Evolutionary conservation across 2,113 vertebrate genomes (phyloP).

Genomic region (Aspiorhynchus laticeps): DNA sequence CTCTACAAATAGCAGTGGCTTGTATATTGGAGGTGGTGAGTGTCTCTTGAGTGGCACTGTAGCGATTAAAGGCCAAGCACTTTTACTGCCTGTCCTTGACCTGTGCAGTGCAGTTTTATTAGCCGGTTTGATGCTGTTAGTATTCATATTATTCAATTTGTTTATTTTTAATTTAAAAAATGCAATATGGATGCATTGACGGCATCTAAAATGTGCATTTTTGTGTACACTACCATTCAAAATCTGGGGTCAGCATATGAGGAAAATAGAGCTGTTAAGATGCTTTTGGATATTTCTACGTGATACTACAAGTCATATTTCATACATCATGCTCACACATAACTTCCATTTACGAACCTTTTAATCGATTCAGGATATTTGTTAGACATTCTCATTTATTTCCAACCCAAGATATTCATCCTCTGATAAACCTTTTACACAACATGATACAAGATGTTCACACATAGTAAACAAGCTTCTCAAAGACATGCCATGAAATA

Average conservation of each 20-base stretch:
- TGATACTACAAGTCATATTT: not conserved
- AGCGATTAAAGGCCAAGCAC: not conserved
- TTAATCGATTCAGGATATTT: not conserved
- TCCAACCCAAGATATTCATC: not conserved
- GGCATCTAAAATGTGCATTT: not conserved
- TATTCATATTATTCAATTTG: not conserved
- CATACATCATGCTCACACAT: not conserved
- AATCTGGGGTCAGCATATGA: not conserved
- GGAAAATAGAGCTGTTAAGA: not conserved
- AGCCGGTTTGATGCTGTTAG: too few species aligned
- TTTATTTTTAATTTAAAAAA: not conserved
- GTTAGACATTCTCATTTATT: not conserved
- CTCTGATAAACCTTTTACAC: not conserved
- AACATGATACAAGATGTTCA: not conserved
- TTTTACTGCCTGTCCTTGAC: not conserved
- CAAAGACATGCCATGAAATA: not conserved
- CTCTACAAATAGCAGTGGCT: not conserved
- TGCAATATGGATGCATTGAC: not conserved
- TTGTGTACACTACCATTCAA: not conserved
- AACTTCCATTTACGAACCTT: not conserved
- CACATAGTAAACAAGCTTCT: not conserved
- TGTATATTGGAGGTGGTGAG: not conserved
- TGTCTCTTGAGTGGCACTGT: not conserved
- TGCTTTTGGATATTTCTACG: not conserved
- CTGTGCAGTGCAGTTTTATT: not conserved